Base-by-base conservation (phyloP, 2,113 vertebrate species). In the Cavia aperea region DNA sequence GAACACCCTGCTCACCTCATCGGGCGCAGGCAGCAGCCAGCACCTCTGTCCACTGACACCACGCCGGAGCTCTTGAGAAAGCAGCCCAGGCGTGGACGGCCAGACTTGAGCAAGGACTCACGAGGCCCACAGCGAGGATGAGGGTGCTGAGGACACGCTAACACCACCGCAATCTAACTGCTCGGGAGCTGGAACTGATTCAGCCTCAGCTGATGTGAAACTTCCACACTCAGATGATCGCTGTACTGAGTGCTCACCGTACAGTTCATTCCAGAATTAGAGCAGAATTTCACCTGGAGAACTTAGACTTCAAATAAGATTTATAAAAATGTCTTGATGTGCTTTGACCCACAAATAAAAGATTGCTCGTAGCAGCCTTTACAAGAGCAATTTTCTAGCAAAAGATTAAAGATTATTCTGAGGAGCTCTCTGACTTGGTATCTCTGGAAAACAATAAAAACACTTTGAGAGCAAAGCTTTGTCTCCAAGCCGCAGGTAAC, bases 1-100 rank as follows among this genome's bases (percentile, higher is more conserved):
- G 36, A 63, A 77, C 60, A 65, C 84, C 81, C 84, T 86, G 75
- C 60, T 93, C 60, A 81, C 79, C 36, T 93, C 90, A 66, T 56
- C 26, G 24, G 54, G 24, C 62, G 66, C 7, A 8, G 33, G 36
- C 18, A 15, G 66, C 43, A 43, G n/a, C 14, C 16, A 91, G 49
- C 4, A 36, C 63, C 54, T 93, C 91, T 93, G 39, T 39, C 81
- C 85, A 81, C 72, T 92, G 93, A 65, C 15, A 81, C 6, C 2
- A 0, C 1, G 16, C 39, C 93, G 62, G n/a, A 88, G 31, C 56
- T 49, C 23, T 82, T 51, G 36, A 66, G 81, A 77, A 62, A 89
- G 63, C 16, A 72, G 9, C n/a, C 87, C 23, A 36, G 49, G 36
- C 31, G 3, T 11, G 31, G 16, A 31, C 2, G 31, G 31, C 31